Percentiles rank a stretch among this genome's conserved stretches.
Conservation (phyloP, 2,113 vertebrate species). For the Maccullochella peelii region DNA sequence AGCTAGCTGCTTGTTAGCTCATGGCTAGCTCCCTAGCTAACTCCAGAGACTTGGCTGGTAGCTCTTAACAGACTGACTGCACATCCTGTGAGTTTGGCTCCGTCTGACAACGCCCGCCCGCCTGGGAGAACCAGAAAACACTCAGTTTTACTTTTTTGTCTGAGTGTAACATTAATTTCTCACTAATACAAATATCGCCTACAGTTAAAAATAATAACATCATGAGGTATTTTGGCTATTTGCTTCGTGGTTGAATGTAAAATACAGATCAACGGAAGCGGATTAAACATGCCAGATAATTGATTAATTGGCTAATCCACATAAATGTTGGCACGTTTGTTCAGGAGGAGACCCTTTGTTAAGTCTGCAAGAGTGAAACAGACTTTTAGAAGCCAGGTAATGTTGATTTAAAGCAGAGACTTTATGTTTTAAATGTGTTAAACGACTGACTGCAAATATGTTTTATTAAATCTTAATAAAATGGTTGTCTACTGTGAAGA, state of each 20-base stretch:
- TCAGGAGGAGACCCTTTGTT: not conserved
- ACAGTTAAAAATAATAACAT: not conserved
- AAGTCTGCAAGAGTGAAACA: not conserved
- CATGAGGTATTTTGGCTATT: accelerated
- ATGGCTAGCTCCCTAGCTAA: constrained; percentile 73
- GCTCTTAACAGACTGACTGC: constrained; percentile 60
- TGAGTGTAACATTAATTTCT: not conserved
- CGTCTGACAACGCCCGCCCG: constrained; percentile 77
- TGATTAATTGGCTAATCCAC: constrained; percentile 52
- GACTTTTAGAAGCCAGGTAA: constrained; percentile 8
- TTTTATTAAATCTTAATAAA: not conserved
- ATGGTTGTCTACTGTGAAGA: not conserved
- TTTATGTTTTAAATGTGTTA: not conserved
- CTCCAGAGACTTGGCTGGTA: constrained; percentile 55
- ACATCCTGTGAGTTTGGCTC: constrained; percentile 69
- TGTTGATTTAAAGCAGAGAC: not conserved
- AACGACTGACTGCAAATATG: not conserved
- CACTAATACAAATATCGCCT: not conserved
- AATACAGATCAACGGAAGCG: not conserved
- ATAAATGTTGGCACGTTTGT: constrained; percentile 48
- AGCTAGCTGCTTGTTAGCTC: constrained; percentile 76
- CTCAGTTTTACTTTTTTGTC: constrained; percentile 8
- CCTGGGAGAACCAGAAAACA: constrained; percentile 38
- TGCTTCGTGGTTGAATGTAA: not conserved
- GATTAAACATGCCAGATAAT: not conserved